Conservation (phyloP, 1,140 invertebrate species). For the Drosophila prosaltans region DNA sequence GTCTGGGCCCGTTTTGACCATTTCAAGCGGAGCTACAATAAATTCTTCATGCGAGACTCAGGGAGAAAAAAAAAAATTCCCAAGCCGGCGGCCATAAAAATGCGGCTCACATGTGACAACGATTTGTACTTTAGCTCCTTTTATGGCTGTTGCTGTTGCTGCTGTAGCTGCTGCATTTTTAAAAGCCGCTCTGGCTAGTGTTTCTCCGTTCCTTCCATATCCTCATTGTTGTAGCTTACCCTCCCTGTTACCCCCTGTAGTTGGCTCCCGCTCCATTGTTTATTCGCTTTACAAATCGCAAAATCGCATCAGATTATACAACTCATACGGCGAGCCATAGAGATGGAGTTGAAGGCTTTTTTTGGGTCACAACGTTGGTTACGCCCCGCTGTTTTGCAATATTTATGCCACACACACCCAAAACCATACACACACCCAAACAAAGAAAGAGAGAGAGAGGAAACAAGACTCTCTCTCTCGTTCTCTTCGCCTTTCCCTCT, state of each 20-base stretch:
- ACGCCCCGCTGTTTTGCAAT: constrained; percentile 21
- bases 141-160: constrained; percentile 61
- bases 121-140: constrained; percentile 83
- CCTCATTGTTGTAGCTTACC: neutral
- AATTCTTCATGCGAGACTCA: constrained; percentile 63
- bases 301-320: constrained; percentile 79
- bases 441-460: neutral
- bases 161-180: constrained; percentile 48
- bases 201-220: neutral
- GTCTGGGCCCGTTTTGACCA: constrained; percentile 57
- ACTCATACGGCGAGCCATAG: constrained; percentile 30
- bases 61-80: constrained; percentile 51
- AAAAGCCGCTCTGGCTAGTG: constrained; percentile 28
- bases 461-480: no score
- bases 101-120: constrained; percentile 83
- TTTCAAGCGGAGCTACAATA: constrained; percentile 71
- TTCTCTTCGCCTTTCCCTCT: no score
- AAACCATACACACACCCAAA: neutral
- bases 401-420: constrained; percentile 32
- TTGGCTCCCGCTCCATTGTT: neutral
- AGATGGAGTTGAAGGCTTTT: constrained; percentile 29
- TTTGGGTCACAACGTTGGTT: constrained; percentile 42
- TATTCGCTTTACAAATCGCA: constrained; percentile 61
- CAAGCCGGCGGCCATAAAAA: constrained; percentile 82
- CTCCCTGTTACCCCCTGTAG: no score